Conservation (phyloP, 2,888 invertebrate species). For the Molorchus minor region DNA sequence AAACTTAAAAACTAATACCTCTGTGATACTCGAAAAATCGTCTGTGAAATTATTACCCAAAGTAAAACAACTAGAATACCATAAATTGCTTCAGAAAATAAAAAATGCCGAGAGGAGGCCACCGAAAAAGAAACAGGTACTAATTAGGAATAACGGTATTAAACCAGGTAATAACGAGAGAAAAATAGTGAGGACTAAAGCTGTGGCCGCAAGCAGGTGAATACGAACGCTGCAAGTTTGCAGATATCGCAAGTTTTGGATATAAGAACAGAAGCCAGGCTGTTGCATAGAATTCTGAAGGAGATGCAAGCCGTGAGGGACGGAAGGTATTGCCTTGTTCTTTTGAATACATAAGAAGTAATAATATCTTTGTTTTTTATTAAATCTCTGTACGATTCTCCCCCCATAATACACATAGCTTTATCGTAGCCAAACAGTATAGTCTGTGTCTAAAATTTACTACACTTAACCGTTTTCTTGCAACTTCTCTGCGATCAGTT, state of each 20-base stretch:
- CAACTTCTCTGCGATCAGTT: no score
- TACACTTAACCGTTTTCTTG: no score
- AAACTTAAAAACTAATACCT: slow-evolving; percentile 3
- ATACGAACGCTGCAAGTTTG: slow-evolving; percentile 5
- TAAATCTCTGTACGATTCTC: no score
- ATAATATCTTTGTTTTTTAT: slow-evolving; percentile 12
- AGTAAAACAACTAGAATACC: slow-evolving; percentile 60
- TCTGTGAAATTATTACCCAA: slow-evolving; percentile 58
- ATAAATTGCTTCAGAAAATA: slow-evolving; percentile 55
- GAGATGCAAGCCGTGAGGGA: slow-evolving; percentile 53
- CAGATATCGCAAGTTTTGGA: slow-evolving; percentile 26
- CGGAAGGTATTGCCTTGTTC: slow-evolving; percentile 55
- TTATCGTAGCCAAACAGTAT: no score
- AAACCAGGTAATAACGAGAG: no score
- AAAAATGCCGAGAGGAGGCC: slow-evolving; percentile 50
- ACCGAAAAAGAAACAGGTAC: no score
- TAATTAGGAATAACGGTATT: no score
- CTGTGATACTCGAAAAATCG: slow-evolving; percentile 49
- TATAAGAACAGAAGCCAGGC: slow-evolving; percentile 29
- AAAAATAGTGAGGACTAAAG: slow-evolving; percentile 30
- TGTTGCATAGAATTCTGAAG: slow-evolving; percentile 43
- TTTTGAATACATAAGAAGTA: slow-evolving; percentile 4
- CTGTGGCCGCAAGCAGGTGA: slow-evolving; percentile 11
- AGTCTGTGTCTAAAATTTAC: no score
- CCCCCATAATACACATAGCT: no score